Base-by-base conservation (phyloP, 1,140 invertebrate genomes). In the Sycobia sp. region DNA sequence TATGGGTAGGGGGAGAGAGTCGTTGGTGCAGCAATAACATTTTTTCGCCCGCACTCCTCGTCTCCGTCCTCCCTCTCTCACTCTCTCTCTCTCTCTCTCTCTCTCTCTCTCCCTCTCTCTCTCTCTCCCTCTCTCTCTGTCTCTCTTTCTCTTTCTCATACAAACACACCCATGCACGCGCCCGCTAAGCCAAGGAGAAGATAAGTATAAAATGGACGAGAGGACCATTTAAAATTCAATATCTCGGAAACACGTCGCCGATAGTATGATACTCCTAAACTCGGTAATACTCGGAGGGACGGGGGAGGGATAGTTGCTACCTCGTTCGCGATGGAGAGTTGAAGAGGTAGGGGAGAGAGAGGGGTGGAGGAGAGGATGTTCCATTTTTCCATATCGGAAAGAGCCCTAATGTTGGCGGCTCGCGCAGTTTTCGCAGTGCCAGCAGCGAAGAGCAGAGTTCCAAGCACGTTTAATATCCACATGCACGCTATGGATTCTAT, bases 191-290 rank as follows among this genome's bases (percentile, higher is more conserved):
- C n/a, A n/a, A n/a, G 7, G 41, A 22, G 18, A 44, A 38, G 13
- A 14, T 43, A 39, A 55, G 13, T 29, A 27, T 59, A 51, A 38
- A 51, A 56, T 39, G 54, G 49, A 43, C 49, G 41, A 38, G 32
- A 36, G 8, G 5, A 38, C 55, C 50, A 67, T 54, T 71, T 64
- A 67, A 71, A 71, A 71, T 71, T 71, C 70, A 71, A 71, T 71
- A 71, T 71, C 65, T 62, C 39, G 67, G 64, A 71, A 70, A 71
- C 70, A 71, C 62, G 67, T 67, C 65, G 65, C 62, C 67, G 55
- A 69, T 71, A 67, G 71, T 71, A 72, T 71, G 67, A 71, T 71
- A 72, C 69, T 69, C 69, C 69, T 70, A 69, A 72, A 67, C 68
- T 71, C 61, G 3, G 67, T 69, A 69, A 69, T 72, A 68, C 49